phyloP scores from a whole-genome alignment of 2,113 vertebrate species.

The Prochilodus magdalenae region DNA sequence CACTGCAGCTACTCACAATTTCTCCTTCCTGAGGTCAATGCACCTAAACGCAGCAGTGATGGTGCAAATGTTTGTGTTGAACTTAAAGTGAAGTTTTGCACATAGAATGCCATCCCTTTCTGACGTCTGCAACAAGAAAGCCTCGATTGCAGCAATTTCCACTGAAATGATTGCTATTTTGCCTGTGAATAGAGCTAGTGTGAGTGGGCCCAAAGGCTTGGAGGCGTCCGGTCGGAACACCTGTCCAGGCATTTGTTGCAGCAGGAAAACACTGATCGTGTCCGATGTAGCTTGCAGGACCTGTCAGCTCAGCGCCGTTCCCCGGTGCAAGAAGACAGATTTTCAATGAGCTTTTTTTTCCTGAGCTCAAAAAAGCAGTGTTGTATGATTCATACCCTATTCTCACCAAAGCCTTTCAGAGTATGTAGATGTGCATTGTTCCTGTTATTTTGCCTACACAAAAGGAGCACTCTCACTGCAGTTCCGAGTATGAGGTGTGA shows the following conservation, averaged over 20 bases:
- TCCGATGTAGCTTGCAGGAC: constrained; percentile 38
- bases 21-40: too few species aligned
- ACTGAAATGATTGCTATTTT: not conserved
- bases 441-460: constrained; percentile 35
- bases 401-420: not conserved
- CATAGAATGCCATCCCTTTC: too few species aligned
- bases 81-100: too few species aligned
- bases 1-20: too few species aligned
- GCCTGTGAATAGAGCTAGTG: not conserved
- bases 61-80: too few species aligned
- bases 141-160: not conserved
- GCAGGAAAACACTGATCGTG: constrained; percentile 33
- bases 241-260: constrained; percentile 23
- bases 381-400: constrained; percentile 11
- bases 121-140: not conserved
- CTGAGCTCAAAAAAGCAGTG: not conserved
- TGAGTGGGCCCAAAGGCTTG: not conserved
- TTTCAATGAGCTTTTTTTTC: constrained; percentile 27
- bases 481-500: not conserved
- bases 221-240: not conserved
- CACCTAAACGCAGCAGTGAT: too few species aligned
- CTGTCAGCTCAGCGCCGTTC: constrained; percentile 34
- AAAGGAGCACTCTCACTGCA: not conserved
- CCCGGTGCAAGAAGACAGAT: constrained; percentile 28
- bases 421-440: constrained; percentile 20